Percentiles rank a stretch among this genome's conserved stretches.
These are phyloP conservation scores for Hozukius guyotensis DNA, from an alignment of 2,797 vertebrate genomes.

Conservation along the genomic window DNA sequence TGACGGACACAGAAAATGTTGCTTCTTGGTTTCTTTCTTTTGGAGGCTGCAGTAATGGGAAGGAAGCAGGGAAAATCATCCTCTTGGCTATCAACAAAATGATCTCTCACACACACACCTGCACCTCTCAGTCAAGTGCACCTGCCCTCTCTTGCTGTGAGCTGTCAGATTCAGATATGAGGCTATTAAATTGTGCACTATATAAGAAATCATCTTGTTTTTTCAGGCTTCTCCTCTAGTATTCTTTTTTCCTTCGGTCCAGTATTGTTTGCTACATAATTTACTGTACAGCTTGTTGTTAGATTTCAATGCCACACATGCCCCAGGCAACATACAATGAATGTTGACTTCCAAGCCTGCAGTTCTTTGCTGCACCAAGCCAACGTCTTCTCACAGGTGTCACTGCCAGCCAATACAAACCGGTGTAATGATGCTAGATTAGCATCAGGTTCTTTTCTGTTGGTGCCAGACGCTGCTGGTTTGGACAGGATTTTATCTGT, in stretches of 20 bases:
- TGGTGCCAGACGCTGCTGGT: not conserved
- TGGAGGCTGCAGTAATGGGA: not conserved
- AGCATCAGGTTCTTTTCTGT: not conserved
- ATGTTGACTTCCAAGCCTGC: conserved; percentile 1
- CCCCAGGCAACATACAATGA: not conserved
- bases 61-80: not conserved
- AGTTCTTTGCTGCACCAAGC: conserved; percentile 11
- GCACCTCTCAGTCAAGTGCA: not conserved
- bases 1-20: not conserved
- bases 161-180: not conserved
- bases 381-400: conserved; percentile 9
- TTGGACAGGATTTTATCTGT: not conserved
- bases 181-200: conserved; percentile 1
- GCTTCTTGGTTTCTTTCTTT: not conserved
- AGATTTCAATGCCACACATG: not conserved
- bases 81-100: not conserved
- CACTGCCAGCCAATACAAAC: not conserved
- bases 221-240: not conserved
- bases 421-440: conserved; percentile 21
- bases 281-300: not conserved
- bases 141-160: not conserved
- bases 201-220: not conserved
- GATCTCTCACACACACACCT: not conserved
- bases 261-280: not conserved
- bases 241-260: not conserved